A percentile compares a stretch with the other conserved stretches of the same genome.
phyloP scores from a whole-genome alignment of 2,888 invertebrate species.

The Melipona bicolor region DNA sequence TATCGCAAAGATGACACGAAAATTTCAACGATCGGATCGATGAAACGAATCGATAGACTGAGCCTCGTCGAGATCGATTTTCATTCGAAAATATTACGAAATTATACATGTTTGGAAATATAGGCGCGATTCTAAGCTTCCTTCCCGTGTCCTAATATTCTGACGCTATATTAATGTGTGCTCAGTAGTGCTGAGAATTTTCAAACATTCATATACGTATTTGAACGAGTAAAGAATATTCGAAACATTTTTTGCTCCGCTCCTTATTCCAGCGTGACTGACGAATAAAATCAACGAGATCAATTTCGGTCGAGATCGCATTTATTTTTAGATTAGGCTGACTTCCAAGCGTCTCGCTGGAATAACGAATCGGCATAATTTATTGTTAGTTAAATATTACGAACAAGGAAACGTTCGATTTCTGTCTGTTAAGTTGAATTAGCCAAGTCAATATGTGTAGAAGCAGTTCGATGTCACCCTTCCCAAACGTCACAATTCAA shows the following conservation, averaged over 20 bases:
- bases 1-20: slow-evolving; percentile 9
- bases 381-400: slow-evolving; percentile 28
- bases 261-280: slow-evolving; percentile 29
- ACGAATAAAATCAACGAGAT: neutral
- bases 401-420: slow-evolving; percentile 53
- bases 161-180: slow-evolving; percentile 62
- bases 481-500: slow-evolving; percentile 62
- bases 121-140: slow-evolving; percentile 56
- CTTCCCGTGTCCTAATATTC: slow-evolving; percentile 46
- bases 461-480: slow-evolving; percentile 69
- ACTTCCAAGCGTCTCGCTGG: neutral
- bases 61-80: neutral
- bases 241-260: slow-evolving; percentile 6
- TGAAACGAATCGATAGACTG: neutral
- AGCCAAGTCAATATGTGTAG: slow-evolving; percentile 68
- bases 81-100: neutral
- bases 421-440: slow-evolving; percentile 59
- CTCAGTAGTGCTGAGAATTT: slow-evolving; percentile 65
- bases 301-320: no score
- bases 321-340: no score
- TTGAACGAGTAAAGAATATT: slow-evolving; percentile 43
- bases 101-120: neutral
- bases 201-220: slow-evolving; percentile 51
- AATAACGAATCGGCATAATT: slow-evolving; percentile 36
- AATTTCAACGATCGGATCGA: neutral